phyloP scores from a whole-genome alignment of 2,888 invertebrate genomes.

The Galeruca laticollis region DNA sequence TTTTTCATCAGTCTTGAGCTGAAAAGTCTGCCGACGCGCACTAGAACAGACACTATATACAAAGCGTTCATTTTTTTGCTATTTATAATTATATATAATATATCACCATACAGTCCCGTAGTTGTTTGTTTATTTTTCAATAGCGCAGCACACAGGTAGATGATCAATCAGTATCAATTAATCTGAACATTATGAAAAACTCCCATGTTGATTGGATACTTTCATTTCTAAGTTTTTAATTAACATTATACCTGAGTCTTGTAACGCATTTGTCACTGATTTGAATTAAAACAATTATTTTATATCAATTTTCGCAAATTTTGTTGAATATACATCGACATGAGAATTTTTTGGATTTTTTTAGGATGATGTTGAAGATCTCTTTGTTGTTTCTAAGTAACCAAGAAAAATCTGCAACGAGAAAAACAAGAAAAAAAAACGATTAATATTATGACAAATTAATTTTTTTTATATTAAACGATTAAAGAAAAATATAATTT shows the following conservation, averaged over 20 bases:
- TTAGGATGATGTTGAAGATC: constrained; percentile 23
- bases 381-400: constrained; percentile 27
- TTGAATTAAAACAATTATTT: constrained; percentile 24
- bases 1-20: constrained; percentile 62
- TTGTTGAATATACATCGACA: constrained; percentile 29
- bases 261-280: constrained; percentile 11
- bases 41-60: constrained; percentile 55
- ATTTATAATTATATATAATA: constrained; percentile 39
- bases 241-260: constrained; percentile 27
- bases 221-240: constrained; percentile 13
- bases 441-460: background rate
- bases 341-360: constrained; percentile 18
- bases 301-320: constrained; percentile 20
- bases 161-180: constrained; percentile 58
- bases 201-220: constrained; percentile 43
- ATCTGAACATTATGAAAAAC: constrained; percentile 55
- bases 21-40: constrained; percentile 52
- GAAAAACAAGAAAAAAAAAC: background rate
- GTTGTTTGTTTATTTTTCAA: constrained; percentile 39
- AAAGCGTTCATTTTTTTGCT: constrained; percentile 53
- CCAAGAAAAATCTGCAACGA: constrained; percentile 35
- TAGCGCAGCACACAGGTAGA: constrained; percentile 44
- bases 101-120: constrained; percentile 51
- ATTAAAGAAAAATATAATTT: no score
- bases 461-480: background rate